Base-by-base conservation (phyloP, 2,888 invertebrate species). In the Dysmachus trigonus region DNA sequence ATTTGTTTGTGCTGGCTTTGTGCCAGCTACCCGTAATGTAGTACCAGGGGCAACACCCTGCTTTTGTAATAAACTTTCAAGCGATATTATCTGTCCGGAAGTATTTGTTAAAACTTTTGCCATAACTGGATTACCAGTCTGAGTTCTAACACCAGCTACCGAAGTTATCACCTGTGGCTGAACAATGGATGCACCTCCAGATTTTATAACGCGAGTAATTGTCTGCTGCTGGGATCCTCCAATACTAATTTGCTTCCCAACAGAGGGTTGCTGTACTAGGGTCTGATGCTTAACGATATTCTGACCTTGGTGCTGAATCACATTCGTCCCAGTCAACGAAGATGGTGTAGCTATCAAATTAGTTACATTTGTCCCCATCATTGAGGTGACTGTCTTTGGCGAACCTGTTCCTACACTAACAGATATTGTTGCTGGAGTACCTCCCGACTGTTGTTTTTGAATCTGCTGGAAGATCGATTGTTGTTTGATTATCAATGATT, bases 71-170 rank as follows among this genome's bases (percentile, higher is more conserved):
- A 92, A 87, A 87, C 90, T 90, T 87, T 92, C 92, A 3, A 92
- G 86, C 0, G 92, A 91, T 30, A 92, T 90, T 41, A 92, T 91
- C 83, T 92, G 91, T 0, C 91, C 91, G 1, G 90, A 94, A 73
- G 95, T 94, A 90, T 95, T 96, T 6, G 96, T 95, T 31, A 96
- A 92, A 22, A 96, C 94, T 91, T 96, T 96, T 0, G 96, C 96
- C 53, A 96, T 94, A 35, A 96, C 94, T 3, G 95, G 95, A 41
- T 88, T 88, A 30, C 86, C 87, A 8, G 86, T 76, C 76, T 88
- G 88, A 7, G 88, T 86, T 31, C 88, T 84, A 4, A 88, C 74
- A 7, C 88, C 88, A 15, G 87, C 83, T 13, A 47, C 73, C 10
- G 87, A 71, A n/a, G 86, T 51, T 81, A 86, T 15, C 7, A 85